phyloP scores from a whole-genome alignment of 2,113 vertebrate genomes.

The Macrotis lagotis region DNA sequence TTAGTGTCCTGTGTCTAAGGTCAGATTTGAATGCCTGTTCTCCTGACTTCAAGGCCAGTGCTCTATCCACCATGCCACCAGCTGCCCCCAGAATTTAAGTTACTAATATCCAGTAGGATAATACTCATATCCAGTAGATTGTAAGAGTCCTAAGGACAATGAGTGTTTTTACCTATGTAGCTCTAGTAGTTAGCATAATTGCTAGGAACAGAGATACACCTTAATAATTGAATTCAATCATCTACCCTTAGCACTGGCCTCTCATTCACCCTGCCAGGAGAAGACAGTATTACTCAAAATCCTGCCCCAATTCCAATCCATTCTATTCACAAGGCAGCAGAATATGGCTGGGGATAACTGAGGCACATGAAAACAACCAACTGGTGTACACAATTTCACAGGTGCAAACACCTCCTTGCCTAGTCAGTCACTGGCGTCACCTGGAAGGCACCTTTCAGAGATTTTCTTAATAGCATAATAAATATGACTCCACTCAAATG shows the following conservation, averaged over 20 bases:
- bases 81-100: too few relatives aligned
- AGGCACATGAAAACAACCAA: background rate
- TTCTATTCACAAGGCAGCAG: background rate
- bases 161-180: background rate
- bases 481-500: background rate
- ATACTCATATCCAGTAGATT: background rate
- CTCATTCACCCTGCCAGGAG: background rate
- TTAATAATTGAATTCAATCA: background rate
- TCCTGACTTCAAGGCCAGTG: too few relatives aligned
- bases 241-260: background rate
- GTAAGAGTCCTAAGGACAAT: background rate
- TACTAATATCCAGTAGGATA: background rate
- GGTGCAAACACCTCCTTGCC: background rate
- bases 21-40: too few relatives aligned
- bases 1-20: too few relatives aligned
- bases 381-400: background rate
- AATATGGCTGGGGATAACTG: background rate
- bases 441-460: background rate
- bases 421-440: background rate
- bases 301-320: background rate
- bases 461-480: background rate
- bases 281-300: conserved; percentile 12
- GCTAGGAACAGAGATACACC: background rate
- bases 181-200: background rate
- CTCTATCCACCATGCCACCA: too few relatives aligned